phyloP scores from a whole-genome alignment of 1,140 invertebrate genomes.

The Condylostylus longicornis region DNA sequence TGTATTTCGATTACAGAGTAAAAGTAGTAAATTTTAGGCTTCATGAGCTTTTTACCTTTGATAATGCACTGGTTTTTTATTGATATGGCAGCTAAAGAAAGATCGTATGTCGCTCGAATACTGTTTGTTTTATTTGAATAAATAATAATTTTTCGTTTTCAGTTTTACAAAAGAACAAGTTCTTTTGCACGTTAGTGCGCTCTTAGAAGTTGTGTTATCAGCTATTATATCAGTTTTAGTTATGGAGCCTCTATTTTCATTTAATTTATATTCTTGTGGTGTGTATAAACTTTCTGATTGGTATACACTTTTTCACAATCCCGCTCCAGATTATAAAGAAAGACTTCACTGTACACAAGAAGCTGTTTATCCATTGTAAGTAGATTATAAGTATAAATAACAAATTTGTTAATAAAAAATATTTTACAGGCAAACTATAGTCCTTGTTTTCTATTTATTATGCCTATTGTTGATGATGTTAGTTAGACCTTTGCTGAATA shows the following conservation, averaged over 20 bases:
- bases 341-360: constrained; percentile 89
- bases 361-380: constrained; percentile 89
- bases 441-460: constrained; percentile 82
- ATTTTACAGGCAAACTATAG: constrained; percentile 74
- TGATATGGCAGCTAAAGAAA: constrained; percentile 60
- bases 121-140: not conserved
- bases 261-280: constrained; percentile 60
- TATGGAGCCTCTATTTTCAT: constrained; percentile 58
- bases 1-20: too few relatives aligned
- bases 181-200: constrained; percentile 57
- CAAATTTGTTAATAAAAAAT: constrained; percentile 3
- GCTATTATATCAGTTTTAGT: constrained; percentile 59
- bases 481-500: constrained; percentile 16
- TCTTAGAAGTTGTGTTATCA: constrained; percentile 61
- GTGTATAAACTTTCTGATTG: constrained; percentile 74
- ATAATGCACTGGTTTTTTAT: constrained; percentile 86
- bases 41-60: constrained; percentile 74
- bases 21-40: too few relatives aligned
- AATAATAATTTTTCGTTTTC: too few relatives aligned
- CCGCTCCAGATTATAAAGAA: constrained; percentile 76
- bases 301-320: constrained; percentile 92
- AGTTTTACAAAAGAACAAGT: constrained; percentile 58
- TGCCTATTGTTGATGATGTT: constrained; percentile 66
- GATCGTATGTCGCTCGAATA: constrained; percentile 38
- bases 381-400: constrained; percentile 23